A percentile compares a stretch with the other conserved stretches of the same genome.
Evolutionary conservation across 2,888 invertebrate genomes (phyloP).

Genomic region (Calliopum simillimum): DNA sequence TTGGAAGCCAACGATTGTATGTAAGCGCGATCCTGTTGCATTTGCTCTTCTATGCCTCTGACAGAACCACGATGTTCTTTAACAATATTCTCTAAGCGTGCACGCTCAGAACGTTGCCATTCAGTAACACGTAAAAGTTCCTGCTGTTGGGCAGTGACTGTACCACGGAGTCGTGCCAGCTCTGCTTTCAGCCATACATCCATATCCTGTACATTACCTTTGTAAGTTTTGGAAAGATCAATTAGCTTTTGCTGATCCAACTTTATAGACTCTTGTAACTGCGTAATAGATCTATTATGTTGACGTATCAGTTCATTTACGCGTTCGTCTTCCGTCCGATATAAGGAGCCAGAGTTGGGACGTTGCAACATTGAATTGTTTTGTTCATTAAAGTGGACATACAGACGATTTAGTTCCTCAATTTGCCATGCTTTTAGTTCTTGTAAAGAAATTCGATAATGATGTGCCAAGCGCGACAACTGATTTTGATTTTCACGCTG

Average conservation of each 20-base stretch:
- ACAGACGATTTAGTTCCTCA: conserved; percentile 58
- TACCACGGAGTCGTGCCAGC: conserved; percentile 55
- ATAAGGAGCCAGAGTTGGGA: conserved; percentile 49
- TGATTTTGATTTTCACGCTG: conserved; percentile 57
- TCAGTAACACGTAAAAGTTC: conserved; percentile 60
- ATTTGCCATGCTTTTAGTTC: conserved; percentile 62
- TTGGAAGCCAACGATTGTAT: conserved; percentile 59
- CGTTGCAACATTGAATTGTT: conserved; percentile 57
- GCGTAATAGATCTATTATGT: conserved; percentile 61
- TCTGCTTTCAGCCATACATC: conserved; percentile 63
- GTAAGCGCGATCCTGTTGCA: conserved; percentile 59
- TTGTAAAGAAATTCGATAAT: conserved; percentile 54
- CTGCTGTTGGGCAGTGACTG: conserved; percentile 61
- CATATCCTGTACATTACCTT: conserved; percentile 61
- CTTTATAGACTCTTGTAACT: conserved; percentile 60
- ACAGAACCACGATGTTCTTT: conserved; percentile 62
- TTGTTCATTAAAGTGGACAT: conserved; percentile 55
- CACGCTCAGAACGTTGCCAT: conserved; percentile 63
- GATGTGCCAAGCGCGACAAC: conserved; percentile 51
- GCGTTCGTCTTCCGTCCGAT: conserved; percentile 53
- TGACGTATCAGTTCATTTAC: conserved; percentile 58
- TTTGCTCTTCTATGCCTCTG: conserved; percentile 57
- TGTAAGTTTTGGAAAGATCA: conserved; percentile 58
- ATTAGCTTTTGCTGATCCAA: conserved; percentile 60
- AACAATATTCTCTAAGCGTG: conserved; percentile 58